A percentile compares a stretch with the other conserved stretches of the same genome.
Conservation (phyloP, 2,888 invertebrate species). For the Panorpa germanica region DNA sequence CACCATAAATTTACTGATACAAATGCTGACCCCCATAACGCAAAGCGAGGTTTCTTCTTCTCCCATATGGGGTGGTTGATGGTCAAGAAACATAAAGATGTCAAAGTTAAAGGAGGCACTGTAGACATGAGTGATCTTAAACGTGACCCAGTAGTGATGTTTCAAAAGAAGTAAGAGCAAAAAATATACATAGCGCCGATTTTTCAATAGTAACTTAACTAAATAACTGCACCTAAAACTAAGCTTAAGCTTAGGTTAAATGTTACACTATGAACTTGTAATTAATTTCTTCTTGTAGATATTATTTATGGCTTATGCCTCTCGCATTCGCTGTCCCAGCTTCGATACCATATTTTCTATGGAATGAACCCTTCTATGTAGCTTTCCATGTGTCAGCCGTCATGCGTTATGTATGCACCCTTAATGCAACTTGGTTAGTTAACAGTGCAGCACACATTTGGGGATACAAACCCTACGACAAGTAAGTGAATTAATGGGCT, state of each 20-base stretch:
- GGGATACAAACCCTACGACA: slow-evolving; percentile 54
- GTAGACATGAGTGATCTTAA: slow-evolving; percentile 66
- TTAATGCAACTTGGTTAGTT: slow-evolving; percentile 80
- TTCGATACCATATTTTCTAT: slow-evolving; percentile 42
- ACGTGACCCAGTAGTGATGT: slow-evolving; percentile 54
- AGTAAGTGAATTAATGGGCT: slow-evolving; percentile 25
- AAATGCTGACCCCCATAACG: slow-evolving; percentile 55
- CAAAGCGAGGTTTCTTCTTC: slow-evolving; percentile 73
- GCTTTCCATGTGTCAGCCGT: slow-evolving; percentile 45
- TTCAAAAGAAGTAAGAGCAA: slow-evolving; percentile 56
- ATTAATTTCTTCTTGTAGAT: slow-evolving; percentile 28
- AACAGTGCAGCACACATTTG: slow-evolving; percentile 75
- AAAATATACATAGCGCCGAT: not conserved
- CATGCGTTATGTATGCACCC: slow-evolving; percentile 49
- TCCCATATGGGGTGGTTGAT: slow-evolving; percentile 88
- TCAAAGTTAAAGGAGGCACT: slow-evolving; percentile 51
- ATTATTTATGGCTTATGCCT: slow-evolving; percentile 46
- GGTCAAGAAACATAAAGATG: slow-evolving; percentile 76
- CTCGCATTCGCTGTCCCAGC: slow-evolving; percentile 58
- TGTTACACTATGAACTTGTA: slow-evolving; percentile 1
- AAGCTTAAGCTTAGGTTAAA: too few relatives aligned
- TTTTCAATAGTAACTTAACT: slow-evolving; percentile 6
- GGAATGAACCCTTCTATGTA: slow-evolving; percentile 47
- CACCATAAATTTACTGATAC: slow-evolving; percentile 83
- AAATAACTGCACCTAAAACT: too few relatives aligned